These are phyloP conservation scores for Zosterops lateralis DNA, from an alignment of 2,113 vertebrate genomes.

Conservation along the genomic window DNA sequence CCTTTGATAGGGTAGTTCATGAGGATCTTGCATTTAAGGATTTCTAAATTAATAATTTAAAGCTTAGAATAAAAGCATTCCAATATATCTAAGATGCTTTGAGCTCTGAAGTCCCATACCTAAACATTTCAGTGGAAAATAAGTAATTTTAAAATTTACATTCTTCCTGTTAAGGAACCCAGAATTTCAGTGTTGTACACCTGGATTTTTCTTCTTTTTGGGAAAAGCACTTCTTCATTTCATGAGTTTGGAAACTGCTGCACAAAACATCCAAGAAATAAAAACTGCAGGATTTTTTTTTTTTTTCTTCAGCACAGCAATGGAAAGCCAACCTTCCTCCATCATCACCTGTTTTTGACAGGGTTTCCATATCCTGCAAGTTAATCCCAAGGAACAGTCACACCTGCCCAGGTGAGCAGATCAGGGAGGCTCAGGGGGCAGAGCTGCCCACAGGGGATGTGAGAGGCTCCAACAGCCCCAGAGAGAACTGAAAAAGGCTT, in stretches of 20 bases:
- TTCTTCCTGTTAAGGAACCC: neutral
- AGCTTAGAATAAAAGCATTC: neutral
- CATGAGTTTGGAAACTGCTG: neutral
- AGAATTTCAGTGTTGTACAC: neutral
- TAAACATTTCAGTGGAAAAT: neutral
- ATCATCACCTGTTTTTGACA: neutral
- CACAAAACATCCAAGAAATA: neutral
- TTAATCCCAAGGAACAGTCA: neutral
- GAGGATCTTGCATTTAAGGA: neutral
- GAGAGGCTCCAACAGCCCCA: neutral
- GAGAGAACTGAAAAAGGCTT: neutral
- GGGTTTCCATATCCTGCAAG: neutral
- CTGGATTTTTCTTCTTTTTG: neutral
- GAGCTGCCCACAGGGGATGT: neutral
- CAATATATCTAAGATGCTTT: neutral
- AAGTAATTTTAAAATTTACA: neutral
- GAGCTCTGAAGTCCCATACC: neutral
- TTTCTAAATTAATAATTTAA: neutral
- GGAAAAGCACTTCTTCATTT: neutral
- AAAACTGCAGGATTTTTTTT: neutral
- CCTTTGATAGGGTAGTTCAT: fast-evolving
- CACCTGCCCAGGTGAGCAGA: neutral
- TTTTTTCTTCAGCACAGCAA: neutral
- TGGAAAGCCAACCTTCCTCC: neutral
- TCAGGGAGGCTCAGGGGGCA: fast-evolving